Conservation (phyloP, 2,113 vertebrate genomes). For the Eptesicus fuscus region DNA sequence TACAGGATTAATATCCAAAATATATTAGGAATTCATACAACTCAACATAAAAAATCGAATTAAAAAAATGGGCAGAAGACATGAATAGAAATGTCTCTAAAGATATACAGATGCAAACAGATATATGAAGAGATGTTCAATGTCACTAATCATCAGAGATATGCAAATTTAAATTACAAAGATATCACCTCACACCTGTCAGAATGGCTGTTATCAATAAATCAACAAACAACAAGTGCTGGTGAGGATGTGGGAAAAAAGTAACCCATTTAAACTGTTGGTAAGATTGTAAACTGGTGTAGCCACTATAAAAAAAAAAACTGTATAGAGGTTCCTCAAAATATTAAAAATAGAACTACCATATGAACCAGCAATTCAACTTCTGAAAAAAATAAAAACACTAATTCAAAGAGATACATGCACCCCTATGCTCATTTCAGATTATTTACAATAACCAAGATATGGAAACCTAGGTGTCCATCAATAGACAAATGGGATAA, state of each 20-base stretch:
- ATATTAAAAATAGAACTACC: not conserved
- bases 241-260: not conserved
- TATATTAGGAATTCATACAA: not conserved
- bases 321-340: not conserved
- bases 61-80: not conserved
- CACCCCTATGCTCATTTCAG: not conserved
- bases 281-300: not conserved
- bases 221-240: not conserved
- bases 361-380: not conserved
- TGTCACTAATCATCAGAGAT: not conserved
- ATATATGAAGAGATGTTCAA: not conserved
- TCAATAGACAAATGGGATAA: not conserved
- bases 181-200: not conserved
- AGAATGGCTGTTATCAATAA: not conserved
- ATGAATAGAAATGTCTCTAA: not conserved
- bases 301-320: not conserved
- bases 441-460: not conserved
- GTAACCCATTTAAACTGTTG: too few species aligned
- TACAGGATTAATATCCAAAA: not conserved
- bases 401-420: not conserved
- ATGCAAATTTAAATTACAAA: not conserved
- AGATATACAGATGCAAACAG: not conserved
- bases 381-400: not conserved
- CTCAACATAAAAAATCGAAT: not conserved
- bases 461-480: too few species aligned